Evolutionary conservation across 2,888 invertebrate genomes (phyloP), one percentile per base, ranked within the genome.

Genomic region (Prenolepis imparis): DNA sequence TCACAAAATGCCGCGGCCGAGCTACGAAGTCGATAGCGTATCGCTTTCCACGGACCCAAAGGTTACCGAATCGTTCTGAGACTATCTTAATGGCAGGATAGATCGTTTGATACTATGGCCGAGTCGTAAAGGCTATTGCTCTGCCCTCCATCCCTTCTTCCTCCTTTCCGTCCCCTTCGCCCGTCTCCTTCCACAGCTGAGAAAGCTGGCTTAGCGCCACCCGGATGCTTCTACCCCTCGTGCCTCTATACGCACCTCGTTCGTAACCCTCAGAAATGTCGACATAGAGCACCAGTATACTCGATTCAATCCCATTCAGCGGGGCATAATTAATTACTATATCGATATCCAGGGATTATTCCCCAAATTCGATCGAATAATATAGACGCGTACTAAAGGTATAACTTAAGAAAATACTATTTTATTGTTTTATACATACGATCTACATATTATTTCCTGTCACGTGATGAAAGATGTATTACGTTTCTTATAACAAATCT

Each of bases 91-190:
- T 94, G 94, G 94, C 88, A 89, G 94, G 93, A 94, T 94, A 94
- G 95, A 94, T 95, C 94, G 94, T 95, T 94, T 93, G 94, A 94
- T 95, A 94, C 94, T 95, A 95, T 94, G 94, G 94, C 94, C 94
- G 92, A 94, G 94, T 94, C 94, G 94, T 95, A 94, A 95, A 95
- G 93, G 94, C 94, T 94, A 94, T 94, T 94, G 94, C 94, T 92
- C 92, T 92, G 91, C 91, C 92, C 92, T 93, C 92, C 91, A 89
- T 90, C 86, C 89, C 78, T 72, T 73, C 89, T 87, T 82, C 86
- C 82, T 73, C 8, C 86, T 86, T 86, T 84, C 86, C 86, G 86
- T 87, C 72, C 82, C 66, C 28, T 28, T 28, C 77, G 57, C 81
- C 81, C 66, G 61, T 84, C 61, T 85, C 84, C 86, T 88, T 86